Evolutionary conservation across 2,113 vertebrate species (phyloP), one percentile per base, ranked within the genome.

Genomic region (Xenus cinereus): DNA sequence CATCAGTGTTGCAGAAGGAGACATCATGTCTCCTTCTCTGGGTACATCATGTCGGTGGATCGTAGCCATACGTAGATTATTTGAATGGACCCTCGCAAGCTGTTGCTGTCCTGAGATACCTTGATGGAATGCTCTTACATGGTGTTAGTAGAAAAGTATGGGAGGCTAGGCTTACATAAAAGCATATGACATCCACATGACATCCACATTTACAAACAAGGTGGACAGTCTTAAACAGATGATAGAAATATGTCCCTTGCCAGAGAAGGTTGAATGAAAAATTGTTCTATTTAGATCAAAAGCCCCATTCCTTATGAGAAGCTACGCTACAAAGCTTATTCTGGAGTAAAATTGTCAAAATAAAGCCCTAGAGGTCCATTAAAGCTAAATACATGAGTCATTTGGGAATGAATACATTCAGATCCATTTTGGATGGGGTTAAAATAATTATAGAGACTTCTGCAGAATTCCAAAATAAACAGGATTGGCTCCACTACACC

Each of bases 51-150:
- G 1, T 28, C 7, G 30, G 23, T 23, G 41, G 67, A 35, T 80
- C 0, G 0, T 45, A 75, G 21, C 68, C 1, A 0, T n/a, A 33
- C 2, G n/a, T 28, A 30, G 53, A 10, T 54, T 12, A 32, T 87
- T 75, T 51, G 59, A 26, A 30, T 10, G 17, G 50, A 51, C 35
- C 17, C 18, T 41, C 62, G 33, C 15, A 35, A 80, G 41, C 50
- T 63, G 35, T 43, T 77, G 41, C 26, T 90, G 18, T 66, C 60
- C 35, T 62, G 59, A 62, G 45, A 35, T 66, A 62, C n/a, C n/a
- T 54, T 30, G 11, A 19, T 90, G 80, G 39, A 74, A 3, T 54
- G 23, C 48, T 60, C 2, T 76, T 68, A 33, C 5, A 1, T 48
- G 50, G 23, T 57, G 10, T 62, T 84, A 68, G 26, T 39, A 53